Percentiles rank a stretch among this genome's conserved stretches.
phyloP scores from a whole-genome alignment of 2,113 vertebrate genomes.

The Odontophorus gujanensis region DNA sequence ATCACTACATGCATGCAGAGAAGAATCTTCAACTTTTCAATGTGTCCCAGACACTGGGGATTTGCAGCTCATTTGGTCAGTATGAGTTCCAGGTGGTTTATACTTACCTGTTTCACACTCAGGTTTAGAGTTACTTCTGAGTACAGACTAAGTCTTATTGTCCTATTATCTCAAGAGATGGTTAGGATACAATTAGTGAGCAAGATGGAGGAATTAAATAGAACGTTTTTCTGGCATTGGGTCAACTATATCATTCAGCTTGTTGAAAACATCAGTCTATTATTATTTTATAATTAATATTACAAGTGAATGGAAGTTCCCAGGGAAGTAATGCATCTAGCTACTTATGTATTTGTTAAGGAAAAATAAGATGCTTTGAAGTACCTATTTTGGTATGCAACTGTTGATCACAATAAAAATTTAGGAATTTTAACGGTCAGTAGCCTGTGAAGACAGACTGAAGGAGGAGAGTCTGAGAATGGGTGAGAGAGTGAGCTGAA shows the following conservation, averaged over 20 bases:
- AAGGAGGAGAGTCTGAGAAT: not conserved
- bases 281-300: not conserved
- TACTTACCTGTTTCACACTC: not conserved
- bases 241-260: not conserved
- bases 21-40: slow-evolving; percentile 32
- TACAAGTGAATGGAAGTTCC: not conserved
- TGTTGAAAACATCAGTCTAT: not conserved
- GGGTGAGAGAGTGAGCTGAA: not conserved
- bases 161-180: not conserved
- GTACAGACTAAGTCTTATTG: not conserved
- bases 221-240: not conserved
- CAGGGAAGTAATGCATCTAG: not conserved
- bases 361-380: not conserved
- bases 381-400: not conserved
- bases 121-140: not conserved
- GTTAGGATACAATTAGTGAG: not conserved
- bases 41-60: not conserved
- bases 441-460: not conserved
- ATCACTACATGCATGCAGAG: not conserved
- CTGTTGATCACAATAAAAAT: not conserved
- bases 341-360: not conserved
- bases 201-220: not conserved
- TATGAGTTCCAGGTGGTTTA: not conserved
- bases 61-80: not conserved
- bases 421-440: not conserved